These are phyloP conservation scores for Oceanodroma tethys DNA, from an alignment of 2,113 vertebrate genomes.

Conservation along the genomic window DNA sequence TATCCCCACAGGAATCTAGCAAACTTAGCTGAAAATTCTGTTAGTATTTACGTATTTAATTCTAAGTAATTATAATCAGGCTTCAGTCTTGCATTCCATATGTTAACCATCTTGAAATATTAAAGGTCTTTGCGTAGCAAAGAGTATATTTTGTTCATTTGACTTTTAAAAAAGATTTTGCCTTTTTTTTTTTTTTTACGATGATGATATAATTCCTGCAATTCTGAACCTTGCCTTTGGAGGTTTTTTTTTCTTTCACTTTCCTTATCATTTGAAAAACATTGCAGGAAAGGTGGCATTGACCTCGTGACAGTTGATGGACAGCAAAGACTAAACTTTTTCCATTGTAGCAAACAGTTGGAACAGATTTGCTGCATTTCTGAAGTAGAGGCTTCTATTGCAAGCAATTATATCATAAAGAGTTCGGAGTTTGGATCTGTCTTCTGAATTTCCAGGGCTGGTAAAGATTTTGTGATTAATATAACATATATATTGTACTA, in stretches of 20 bases:
- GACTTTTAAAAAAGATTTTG: neutral
- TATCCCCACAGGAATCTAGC: neutral
- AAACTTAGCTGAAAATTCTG: neutral
- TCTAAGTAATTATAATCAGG: neutral
- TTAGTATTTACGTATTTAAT: too few species aligned
- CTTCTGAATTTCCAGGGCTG: neutral
- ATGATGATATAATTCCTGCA: neutral
- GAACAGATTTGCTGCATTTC: neutral
- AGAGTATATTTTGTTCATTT: neutral
- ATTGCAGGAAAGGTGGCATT: neutral
- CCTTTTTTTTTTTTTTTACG: fast-evolving
- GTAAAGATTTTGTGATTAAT: neutral
- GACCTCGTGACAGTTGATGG: neutral
- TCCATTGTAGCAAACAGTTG: neutral
- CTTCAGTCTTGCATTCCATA: neutral
- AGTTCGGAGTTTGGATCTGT: neutral
- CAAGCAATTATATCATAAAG: neutral
- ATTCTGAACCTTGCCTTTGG: neutral
- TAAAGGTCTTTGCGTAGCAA: neutral
- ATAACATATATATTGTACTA: neutral
- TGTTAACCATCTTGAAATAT: neutral
- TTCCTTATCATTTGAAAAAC: neutral
- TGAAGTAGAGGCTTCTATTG: neutral
- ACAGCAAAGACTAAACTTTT: neutral
- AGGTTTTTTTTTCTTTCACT: neutral